Conservation (phyloP, 2,797 vertebrate genomes). For the Thunnus albacares region DNA sequence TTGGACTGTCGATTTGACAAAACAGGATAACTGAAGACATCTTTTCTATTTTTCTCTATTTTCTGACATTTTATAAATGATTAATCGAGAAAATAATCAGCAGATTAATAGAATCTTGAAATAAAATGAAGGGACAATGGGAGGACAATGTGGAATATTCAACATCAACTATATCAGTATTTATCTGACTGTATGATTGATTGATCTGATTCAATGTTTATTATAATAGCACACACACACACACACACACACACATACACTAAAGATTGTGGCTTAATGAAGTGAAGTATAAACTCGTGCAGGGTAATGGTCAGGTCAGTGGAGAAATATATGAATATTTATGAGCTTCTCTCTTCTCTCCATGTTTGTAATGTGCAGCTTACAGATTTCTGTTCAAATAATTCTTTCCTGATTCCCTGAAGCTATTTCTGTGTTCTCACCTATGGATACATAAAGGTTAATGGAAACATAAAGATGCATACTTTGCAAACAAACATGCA, state of each 20-base stretch:
- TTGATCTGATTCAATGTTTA: not conserved
- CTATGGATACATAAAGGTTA: conserved; percentile 40
- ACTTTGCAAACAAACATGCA: conserved; percentile 38
- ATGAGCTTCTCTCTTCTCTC: not conserved
- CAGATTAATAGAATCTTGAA: not conserved
- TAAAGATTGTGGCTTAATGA: not conserved
- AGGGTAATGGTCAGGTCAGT: not conserved
- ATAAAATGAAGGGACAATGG: conserved; percentile 26
- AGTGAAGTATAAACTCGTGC: not conserved
- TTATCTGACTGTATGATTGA: not conserved
- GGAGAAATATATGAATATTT: not conserved
- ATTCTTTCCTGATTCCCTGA: conserved; percentile 16
- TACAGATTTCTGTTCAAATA: conserved; percentile 6
- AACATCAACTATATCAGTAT: not conserved
- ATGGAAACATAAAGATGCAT: conserved; percentile 46
- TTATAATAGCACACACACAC: not conserved
- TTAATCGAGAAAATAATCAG: no score
- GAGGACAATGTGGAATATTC: not conserved
- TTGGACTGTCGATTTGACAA: no score
- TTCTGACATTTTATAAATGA: no score
- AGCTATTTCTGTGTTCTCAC: conserved; percentile 22
- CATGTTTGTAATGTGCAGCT: not conserved
- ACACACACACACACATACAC: not conserved
- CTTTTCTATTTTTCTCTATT: no score
- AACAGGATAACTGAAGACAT: no score